Evolutionary conservation across 2,888 invertebrate genomes (phyloP), one percentile per base, ranked within the genome.

Genomic region (Drosophila trichaetosa): DNA sequence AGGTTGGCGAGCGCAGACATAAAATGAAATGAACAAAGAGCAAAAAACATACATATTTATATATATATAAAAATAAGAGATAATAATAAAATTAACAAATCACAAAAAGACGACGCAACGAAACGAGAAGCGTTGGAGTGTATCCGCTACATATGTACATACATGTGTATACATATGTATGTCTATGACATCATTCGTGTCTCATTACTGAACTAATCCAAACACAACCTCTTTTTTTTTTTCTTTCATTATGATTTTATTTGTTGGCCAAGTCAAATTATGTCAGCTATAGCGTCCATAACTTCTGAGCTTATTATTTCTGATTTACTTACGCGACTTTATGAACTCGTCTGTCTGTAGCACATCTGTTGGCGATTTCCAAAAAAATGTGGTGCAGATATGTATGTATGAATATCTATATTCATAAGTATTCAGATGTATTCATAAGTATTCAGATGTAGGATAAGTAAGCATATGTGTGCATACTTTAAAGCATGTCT

Each of bases 91-190:
- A 87, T 81, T 77, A 33, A 33, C 73, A 76, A 87, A 88, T 73
- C 73, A 81, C 76, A 81, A 63, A 69, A 33, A 36, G 40, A 65
- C 52, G 13, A 29, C 52, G 36, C 66, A 66, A 56, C 58, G 59
- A 68, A 71, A 75, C 67, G 59, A 60, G 48, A 88, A 63, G 83
- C 87, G 80, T 78, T 74, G 82, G 83, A 83, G 82, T 90, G 83
- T 90, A 64, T 70, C 83, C 69, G 74, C 60, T 58, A 62, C 60
- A 61, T 79, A 6, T 13, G 42, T 21, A 11, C 11, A n/a, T 2
- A 31, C 0, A 0, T 31, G 0, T 10, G 8, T 31, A 31, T 33
- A 10, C 10, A 11, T 33, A 11, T 33, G 33, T 33, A 86, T 83
- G 46, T 2, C 24, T 46, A 46, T 46, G 87, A 90, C 81, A 87